Evolutionary conservation across 92 coral and sea anemone genomes (phyloP).

Genomic region (Metridium senile): DNA sequence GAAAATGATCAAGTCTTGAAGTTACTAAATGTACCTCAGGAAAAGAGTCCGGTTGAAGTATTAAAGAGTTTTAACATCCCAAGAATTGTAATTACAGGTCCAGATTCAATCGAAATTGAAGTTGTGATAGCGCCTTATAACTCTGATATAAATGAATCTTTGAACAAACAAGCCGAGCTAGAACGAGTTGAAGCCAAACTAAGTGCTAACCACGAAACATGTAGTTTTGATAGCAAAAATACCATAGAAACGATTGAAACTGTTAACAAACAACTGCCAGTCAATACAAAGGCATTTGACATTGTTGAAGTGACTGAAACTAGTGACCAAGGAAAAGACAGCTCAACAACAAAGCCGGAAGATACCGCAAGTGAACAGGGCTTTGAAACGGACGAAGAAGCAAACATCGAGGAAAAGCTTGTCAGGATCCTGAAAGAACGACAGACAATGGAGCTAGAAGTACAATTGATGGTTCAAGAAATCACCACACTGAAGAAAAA

Average conservation of each 20-base stretch:
- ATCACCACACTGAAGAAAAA: conserved; percentile 21
- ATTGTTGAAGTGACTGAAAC: not conserved
- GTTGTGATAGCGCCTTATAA: not conserved
- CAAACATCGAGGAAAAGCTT: conserved; percentile 22
- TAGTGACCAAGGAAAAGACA: not conserved
- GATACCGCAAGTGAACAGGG: conserved; percentile 3
- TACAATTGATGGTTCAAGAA: conserved; percentile 16
- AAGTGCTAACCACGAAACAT: not conserved
- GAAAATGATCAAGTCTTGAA: too few species aligned
- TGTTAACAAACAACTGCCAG: too few species aligned
- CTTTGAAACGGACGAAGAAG: conserved; percentile 29
- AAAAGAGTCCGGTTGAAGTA: not conserved
- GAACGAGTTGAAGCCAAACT: not conserved
- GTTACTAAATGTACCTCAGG: too few species aligned
- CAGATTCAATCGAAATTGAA: not conserved
- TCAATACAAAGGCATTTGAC: too few species aligned
- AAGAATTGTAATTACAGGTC: not conserved
- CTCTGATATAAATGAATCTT: not conserved
- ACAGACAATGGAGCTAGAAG: conserved; percentile 30
- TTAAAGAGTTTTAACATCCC: not conserved
- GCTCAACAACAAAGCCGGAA: not conserved
- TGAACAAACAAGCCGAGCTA: not conserved
- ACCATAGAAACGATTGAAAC: not conserved
- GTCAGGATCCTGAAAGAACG: conserved; percentile 26
- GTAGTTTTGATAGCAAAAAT: not conserved